Evolutionary conservation across 2,888 invertebrate genomes (phyloP).

Genomic region (Apodemia mormo): DNA sequence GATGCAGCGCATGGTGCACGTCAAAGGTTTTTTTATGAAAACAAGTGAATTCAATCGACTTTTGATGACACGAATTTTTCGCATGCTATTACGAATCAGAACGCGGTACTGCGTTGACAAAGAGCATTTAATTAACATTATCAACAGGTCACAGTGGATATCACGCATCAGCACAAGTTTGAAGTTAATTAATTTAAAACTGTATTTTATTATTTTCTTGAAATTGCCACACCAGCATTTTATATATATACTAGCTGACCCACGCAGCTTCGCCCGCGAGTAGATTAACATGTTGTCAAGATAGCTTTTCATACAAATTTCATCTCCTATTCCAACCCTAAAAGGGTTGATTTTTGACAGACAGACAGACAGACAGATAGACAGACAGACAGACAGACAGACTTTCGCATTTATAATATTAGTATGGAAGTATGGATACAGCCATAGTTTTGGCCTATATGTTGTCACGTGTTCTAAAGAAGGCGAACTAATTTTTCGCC

Average conservation of each 20-base stretch:
- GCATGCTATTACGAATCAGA: constrained; percentile 55
- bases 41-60: constrained; percentile 66
- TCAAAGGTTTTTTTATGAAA: constrained; percentile 45
- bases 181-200: constrained; percentile 19
- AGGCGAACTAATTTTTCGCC: too few species aligned
- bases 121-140: constrained; percentile 57
- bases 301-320: too few species aligned
- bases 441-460: too few species aligned
- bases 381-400: too few species aligned
- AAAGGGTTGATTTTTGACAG: too few species aligned
- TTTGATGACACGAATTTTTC: constrained; percentile 67
- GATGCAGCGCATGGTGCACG: background rate
- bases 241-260: background rate
- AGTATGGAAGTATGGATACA: too few species aligned
- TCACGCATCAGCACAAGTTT: constrained; percentile 26
- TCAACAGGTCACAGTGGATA: constrained; percentile 47
- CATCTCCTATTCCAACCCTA: too few species aligned
- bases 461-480: too few species aligned
- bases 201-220: background rate
- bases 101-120: constrained; percentile 54
- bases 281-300: too few species aligned
- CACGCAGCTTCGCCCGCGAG: too few species aligned
- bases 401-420: too few species aligned
- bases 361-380: too few species aligned
- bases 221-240: background rate